Base-by-base conservation (phyloP, 2,888 invertebrate genomes). In the Neoitamus cyanurus region DNA sequence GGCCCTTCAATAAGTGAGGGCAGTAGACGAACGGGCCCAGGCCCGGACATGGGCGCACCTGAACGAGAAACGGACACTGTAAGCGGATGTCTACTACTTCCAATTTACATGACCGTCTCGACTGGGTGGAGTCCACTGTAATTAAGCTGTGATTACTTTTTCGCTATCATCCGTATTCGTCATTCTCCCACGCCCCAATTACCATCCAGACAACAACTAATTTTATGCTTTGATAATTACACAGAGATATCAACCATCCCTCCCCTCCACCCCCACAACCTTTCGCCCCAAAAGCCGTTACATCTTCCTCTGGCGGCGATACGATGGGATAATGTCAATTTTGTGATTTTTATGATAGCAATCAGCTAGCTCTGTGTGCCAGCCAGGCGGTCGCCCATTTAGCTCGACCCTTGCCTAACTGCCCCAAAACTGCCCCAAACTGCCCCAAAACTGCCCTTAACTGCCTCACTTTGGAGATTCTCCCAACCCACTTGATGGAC, bases 81-180 rank as follows among this genome's bases (percentile, higher is more conserved):
- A 75, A 58, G 6, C 7, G 75, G 25, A 75, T 75, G 75, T 75
- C 75, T 36, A 1, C 42, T 75, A 75, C 42, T 42, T 13, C 3
- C 28, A 75, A 75, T 75, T 75, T 75, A 28, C 7, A 15, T 75
- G 36, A 9, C 20, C n/a, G 75, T 75, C 75, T 75, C 25, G 75
- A 42, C 42, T 4, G 75, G 75, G 75, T 37, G 75, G 37, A 75
- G 75, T 75, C 46, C 6, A 58, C 28, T 25, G 42, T 75, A 75
- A 75, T 75, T 75, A 42, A 37, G 25, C 25, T 13, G 13, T 75
- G 75, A 75, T 75, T 75, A 42, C 75, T 37, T 75, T 75, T 75
- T 34, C 25, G 58, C 20, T 58, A 9, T 58, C 58, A 58, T 48
- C 11, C 58, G 20, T 2, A 15, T 58, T 25, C 25, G 7, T 2